These are phyloP conservation scores for Intellagama lesueurii DNA, from an alignment of 2,797 vertebrate genomes.

Conservation along the genomic window DNA sequence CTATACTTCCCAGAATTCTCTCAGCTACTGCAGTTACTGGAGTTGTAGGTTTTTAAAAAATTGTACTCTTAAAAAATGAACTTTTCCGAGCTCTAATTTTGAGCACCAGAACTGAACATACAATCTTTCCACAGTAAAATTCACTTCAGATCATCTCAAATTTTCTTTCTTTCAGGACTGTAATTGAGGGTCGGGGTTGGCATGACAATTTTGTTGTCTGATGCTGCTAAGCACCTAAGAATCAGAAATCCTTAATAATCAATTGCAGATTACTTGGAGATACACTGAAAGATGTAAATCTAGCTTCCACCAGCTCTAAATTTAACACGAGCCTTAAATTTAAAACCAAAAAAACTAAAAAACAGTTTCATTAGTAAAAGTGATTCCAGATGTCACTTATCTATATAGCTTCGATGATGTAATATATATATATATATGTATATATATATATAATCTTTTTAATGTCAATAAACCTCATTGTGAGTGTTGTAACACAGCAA, in stretches of 20 bases:
- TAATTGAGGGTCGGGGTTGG: neutral
- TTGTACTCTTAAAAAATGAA: too few relatives aligned
- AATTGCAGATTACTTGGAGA: neutral
- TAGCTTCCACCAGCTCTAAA: neutral
- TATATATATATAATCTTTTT: neutral
- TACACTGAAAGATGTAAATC: neutral
- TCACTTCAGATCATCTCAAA: neutral
- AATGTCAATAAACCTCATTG: slow-evolving; percentile 50
- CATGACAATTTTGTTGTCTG: neutral
- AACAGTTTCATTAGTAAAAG: slow-evolving; percentile 71
- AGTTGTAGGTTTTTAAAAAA: too few relatives aligned
- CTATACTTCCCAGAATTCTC: too few relatives aligned
- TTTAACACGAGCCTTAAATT: slow-evolving; percentile 52
- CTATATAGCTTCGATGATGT: slow-evolving; percentile 69
- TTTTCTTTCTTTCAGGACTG: neutral
- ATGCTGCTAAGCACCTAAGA: neutral
- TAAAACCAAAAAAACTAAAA: slow-evolving; percentile 54
- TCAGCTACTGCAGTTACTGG: too few relatives aligned
- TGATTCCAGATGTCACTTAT: slow-evolving; percentile 70
- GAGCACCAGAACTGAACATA: neutral
- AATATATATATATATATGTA: slow-evolving; percentile 52
- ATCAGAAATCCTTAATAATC: neutral
- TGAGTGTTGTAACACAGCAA: slow-evolving; percentile 54
- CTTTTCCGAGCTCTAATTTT: neutral
- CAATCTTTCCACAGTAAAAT: neutral